A percentile compares a stretch with the other conserved stretches of the same genome.
Conservation (phyloP, 2,113 vertebrate genomes). For the Aviceda subcristata region DNA sequence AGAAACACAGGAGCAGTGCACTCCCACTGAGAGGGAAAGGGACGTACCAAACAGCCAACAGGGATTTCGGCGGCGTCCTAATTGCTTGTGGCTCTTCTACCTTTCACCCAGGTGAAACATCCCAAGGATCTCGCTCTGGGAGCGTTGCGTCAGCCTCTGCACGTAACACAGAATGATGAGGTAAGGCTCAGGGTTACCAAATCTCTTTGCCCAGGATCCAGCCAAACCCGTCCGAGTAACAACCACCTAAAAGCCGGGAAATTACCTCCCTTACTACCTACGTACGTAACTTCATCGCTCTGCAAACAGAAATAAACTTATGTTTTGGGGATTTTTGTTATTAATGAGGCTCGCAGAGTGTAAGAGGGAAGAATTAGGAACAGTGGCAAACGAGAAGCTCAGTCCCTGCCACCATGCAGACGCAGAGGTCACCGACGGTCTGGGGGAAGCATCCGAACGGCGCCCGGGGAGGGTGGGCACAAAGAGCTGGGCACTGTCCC, state of each 20-base stretch:
- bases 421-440: accelerated
- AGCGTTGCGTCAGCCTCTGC: neutral
- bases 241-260: neutral
- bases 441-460: accelerated
- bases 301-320: neutral
- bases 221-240: neutral
- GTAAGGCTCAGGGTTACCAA: neutral
- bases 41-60: accelerated
- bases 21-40: neutral
- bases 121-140: neutral
- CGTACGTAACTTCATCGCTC: accelerated
- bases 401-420: accelerated
- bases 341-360: accelerated
- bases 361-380: neutral
- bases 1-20: accelerated
- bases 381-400: accelerated
- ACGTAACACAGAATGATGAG: too few relatives aligned
- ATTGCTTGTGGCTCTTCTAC: neutral
- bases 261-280: accelerated
- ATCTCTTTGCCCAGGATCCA: neutral
- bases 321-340: accelerated
- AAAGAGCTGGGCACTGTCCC: neutral
- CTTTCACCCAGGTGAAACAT: neutral
- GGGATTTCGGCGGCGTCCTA: neutral
- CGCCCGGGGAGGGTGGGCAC: accelerated